Conservation (phyloP, 2,888 invertebrate genomes). For the Rhopalosiphum nymphaeae region DNA sequence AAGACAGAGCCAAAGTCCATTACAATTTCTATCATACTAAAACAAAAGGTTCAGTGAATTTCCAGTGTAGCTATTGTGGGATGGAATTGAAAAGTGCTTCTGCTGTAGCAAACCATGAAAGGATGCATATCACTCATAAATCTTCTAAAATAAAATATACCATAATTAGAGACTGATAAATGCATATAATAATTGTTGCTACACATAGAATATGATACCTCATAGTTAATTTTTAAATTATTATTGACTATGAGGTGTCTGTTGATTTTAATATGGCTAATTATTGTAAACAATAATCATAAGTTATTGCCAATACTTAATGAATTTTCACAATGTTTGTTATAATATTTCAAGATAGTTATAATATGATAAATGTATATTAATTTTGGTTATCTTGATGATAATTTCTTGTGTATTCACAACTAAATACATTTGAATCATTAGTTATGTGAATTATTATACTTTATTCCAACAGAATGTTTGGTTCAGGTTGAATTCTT, state of each 20-base stretch:
- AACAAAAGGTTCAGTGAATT: slow-evolving; percentile 61
- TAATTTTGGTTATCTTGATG: neutral
- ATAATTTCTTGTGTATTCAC: neutral
- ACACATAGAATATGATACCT: neutral
- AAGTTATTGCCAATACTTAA: neutral
- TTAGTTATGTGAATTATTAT: neutral
- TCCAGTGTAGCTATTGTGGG: slow-evolving; percentile 53
- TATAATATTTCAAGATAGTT: neutral
- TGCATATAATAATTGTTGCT: neutral
- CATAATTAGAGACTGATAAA: slow-evolving; percentile 57
- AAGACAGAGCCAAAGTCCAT: slow-evolving; percentile 66
- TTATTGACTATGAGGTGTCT: neutral
- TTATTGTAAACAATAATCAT: neutral
- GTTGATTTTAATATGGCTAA: neutral
- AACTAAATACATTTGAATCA: neutral
- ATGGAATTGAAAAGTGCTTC: slow-evolving; percentile 61
- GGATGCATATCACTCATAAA: slow-evolving; percentile 56
- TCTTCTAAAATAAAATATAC: slow-evolving; percentile 19
- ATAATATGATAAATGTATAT: neutral
- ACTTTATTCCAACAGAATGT: neutral
- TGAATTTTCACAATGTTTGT: neutral
- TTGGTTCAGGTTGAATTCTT: neutral
- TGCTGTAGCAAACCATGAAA: slow-evolving; percentile 58
- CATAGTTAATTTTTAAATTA: neutral
- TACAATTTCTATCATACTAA: slow-evolving; percentile 66